Conservation (phyloP, 37 sponge, comb jelly and placozoan species). For the Halisarca cf. caerulea region DNA sequence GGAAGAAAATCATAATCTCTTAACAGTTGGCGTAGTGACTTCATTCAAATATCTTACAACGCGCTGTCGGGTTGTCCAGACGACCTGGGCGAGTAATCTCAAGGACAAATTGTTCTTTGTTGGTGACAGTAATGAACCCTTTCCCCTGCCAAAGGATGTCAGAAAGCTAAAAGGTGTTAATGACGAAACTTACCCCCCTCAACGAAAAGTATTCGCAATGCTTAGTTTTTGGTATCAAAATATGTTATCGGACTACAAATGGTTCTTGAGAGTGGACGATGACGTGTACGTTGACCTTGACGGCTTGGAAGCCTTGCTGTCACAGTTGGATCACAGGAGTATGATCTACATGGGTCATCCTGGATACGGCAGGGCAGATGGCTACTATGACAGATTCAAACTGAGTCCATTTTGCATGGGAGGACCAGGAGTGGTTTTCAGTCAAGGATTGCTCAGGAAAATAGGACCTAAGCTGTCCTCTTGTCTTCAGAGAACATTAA, state of each 20-base stretch:
- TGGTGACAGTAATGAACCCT: background rate
- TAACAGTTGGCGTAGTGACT: conserved; percentile 70
- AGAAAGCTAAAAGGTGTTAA: background rate
- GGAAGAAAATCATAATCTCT: background rate
- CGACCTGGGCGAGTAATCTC: conserved; percentile 65
- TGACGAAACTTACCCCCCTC: conserved; percentile 72
- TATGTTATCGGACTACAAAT: conserved; percentile 63
- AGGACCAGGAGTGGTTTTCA: conserved; percentile 63
- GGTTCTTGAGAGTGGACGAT: conserved; percentile 79
- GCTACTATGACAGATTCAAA: conserved; percentile 12
- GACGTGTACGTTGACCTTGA: conserved; percentile 63
- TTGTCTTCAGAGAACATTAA: conserved; percentile 33
- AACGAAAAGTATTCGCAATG: conserved; percentile 63
- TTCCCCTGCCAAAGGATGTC: background rate
- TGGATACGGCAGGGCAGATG: conserved; percentile 47
- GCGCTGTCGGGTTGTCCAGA: conserved; percentile 37
- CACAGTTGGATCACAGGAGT: background rate
- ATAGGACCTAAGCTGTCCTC: conserved; percentile 47
- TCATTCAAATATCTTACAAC: conserved; percentile 28
- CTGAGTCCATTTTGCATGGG: conserved; percentile 70
- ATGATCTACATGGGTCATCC: conserved; percentile 52
- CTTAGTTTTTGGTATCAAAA: conserved; percentile 65
- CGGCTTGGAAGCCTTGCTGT: conserved; percentile 16
- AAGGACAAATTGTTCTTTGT: conserved; percentile 42
- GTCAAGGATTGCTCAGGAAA: conserved; percentile 42